Evolutionary conservation across 2,888 invertebrate genomes (phyloP), one percentile per base, ranked within the genome.

Genomic region (Norana najaformis): DNA sequence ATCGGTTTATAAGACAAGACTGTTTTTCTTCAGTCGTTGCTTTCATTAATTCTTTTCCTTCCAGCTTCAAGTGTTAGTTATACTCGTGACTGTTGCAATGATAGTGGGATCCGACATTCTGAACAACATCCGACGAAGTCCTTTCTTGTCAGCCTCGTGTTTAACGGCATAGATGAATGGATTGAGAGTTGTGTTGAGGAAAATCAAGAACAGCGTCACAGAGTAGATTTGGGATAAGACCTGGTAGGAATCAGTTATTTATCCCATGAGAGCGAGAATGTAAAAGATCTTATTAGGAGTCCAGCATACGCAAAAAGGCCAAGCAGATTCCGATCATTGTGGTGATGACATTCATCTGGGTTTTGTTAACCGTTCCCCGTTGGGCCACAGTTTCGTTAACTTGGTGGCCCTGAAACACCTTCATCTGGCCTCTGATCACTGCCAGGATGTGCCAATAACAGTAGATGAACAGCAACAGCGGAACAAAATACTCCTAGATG

Each of bases 161-260:
- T 89, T 89, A 13, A 53, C n/a, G 34, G 89, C 89, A 34, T 89
- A 89, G 41, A 89, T 35, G 53, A 89, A 89, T 14, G 89, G 89
- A 36, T 89, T 89, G n/a, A 89, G 39, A 35, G 41, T 34, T 6
- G 69, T 53, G 53, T 89, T 89, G 34, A 89, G 89, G 35, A 35
- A 89, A 36, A 53, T 53, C 47, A 39, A 20, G 30, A 89, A 36
- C 30, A 89, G 5, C n/a, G 89, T 89, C 53, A 14, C 34, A 35
- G 3, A 69, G 47, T 89, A 89, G 6, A 41, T 14, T 1, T 69
- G 34, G 41, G 20, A 20, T 20, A 20, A 37, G 88, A 36, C 88
- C 20, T 18, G 30, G 20, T 88, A 38, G n/a, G 2, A 30, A 53
- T 53, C 3, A 2, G 23, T 1, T 53, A 11, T 23, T 2, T 1